These are phyloP conservation scores for Vanessa atalanta DNA, from an alignment of 1,140 invertebrate species.

Conservation along the genomic window DNA sequence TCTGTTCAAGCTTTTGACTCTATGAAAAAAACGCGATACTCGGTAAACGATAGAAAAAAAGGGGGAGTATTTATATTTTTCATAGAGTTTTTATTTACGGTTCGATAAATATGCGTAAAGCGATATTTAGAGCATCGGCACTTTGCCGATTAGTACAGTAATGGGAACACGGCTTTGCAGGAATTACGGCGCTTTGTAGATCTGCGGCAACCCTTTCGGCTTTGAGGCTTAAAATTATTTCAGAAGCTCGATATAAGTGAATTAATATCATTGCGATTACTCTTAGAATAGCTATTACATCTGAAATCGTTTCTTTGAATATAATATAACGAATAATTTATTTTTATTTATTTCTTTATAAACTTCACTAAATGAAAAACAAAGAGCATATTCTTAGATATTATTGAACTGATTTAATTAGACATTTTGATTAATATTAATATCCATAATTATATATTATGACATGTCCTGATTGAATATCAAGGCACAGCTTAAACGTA, in stretches of 20 bases:
- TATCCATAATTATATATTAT: too few relatives aligned
- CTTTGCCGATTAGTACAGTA: conserved; percentile 76
- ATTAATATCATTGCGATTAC: conserved; percentile 30
- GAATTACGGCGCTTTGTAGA: conserved; percentile 56
- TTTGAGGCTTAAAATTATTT: conserved; percentile 74
- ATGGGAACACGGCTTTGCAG: conserved; percentile 56
- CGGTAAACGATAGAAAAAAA: conserved; percentile 78
- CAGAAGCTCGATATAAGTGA: conserved; percentile 35
- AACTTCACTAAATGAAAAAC: too few relatives aligned
- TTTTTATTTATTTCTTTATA: too few relatives aligned
- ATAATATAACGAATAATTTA: neutral
- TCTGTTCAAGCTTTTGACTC: conserved; percentile 81
- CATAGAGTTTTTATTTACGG: conserved; percentile 79
- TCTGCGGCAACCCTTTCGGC: conserved; percentile 62
- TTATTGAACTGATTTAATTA: too few relatives aligned
- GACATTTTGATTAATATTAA: too few relatives aligned
- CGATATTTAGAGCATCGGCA: conserved; percentile 76
- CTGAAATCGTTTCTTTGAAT: conserved; percentile 3
- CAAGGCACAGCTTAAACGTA: too few relatives aligned
- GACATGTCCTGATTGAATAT: too few relatives aligned
- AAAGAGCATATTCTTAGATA: too few relatives aligned
- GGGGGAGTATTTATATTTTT: conserved; percentile 77
- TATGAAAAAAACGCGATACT: conserved; percentile 78
- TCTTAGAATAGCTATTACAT: conserved; percentile 2
- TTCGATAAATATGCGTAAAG: conserved; percentile 75